Evolutionary conservation across 2,797 vertebrate genomes (phyloP), one percentile per base, ranked within the genome.

Genomic region (Eptatretus atami): DNA sequence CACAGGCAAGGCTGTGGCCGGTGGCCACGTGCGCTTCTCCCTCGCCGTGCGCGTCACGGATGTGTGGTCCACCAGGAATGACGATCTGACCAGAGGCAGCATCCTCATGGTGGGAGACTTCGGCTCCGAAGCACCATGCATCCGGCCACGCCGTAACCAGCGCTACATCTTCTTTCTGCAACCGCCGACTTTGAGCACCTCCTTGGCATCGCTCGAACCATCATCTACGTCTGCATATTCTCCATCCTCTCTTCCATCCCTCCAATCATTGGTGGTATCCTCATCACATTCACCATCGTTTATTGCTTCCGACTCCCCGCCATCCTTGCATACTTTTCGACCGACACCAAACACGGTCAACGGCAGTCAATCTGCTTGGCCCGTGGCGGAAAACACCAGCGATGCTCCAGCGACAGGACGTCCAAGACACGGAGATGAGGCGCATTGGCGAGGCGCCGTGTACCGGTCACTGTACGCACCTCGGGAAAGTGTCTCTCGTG

Each of bases 111-210:
- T 61, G 57, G 57, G 57, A n/a, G 57, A 61, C 57, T 61, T 61
- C 57, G 57, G 57, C 57, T n/a, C 57, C n/a, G 57, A 61, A 25
- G n/a, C 57, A n/a, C 24, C 57, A 25, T 61, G 57, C 57, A 25
- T 61, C n/a, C 57, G 57, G n/a, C 57, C 57, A n/a, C n/a, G 57
- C n/a, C 57, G 57, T 10, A 61, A 61, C 57, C 57, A 61, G 57
- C 57, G 57, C 57, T 61, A 61, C 57, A 25, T 61, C 24, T 61
- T 61, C 57, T 61, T 61, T 25, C 12, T 61, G 57, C n/a, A 61
- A 25, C 57, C 24, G 57, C 12, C 24, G n/a, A 25, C 24, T n/a
- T 44, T 44, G 31, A 44, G 31, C 31, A 44, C 31, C 31, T 44
- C 31, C 4, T 44, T 44, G 31, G 31, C 31, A 44, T 44, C 31